Evolutionary conservation across 2,888 invertebrate genomes (phyloP), one percentile per base, ranked within the genome.

Genomic region (Chaetoderma sp.): DNA sequence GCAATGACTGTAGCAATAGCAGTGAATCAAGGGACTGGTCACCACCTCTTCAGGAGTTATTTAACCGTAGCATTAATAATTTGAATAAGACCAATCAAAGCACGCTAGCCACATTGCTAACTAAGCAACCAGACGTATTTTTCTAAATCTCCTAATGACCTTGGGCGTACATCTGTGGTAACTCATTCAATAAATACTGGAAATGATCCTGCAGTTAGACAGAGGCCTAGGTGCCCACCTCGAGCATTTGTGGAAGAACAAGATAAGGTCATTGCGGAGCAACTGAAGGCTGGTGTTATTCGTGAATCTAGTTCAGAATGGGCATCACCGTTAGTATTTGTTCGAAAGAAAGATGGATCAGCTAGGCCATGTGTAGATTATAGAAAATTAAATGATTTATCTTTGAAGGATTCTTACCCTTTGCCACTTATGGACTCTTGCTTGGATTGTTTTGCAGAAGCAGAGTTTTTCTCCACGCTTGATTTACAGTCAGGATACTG

Each of bases 351-450:
- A n/a, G 56, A 59, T 23, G 64, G 66, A 8, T 47, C 45, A 16
- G 65, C 58, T 13, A 33, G 67, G 23, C 58, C 55, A 1, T 71
- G 68, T 63, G 61, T 67, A 4, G 71, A 71, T 47, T 71, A 63
- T 36, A 42, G 71, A n/a, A 33, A 39, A 6, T 47, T 68, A 23
- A 65, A 68, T 60, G 65, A 62, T 16, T 28, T 59, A 13, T 65
- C 65, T 10, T 42, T 28, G 18, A 54, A 54, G 25, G 56, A 59
- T 62, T 62, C 62, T 10, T 68, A 62, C 44, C 65, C 68, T 13
- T 21, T 63, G 21, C 63, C 58, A 18, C 23, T 33, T 13, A 66
- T 59, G 25, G 59, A 65, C 44, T 50, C 60, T 23, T 68, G 64
- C 54, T 59, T 68, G 27, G 68, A 68, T 2, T 42, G n/a, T 25